phyloP scores from a whole-genome alignment of 1,140 invertebrate genomes.

The Mylabris phalerata region DNA sequence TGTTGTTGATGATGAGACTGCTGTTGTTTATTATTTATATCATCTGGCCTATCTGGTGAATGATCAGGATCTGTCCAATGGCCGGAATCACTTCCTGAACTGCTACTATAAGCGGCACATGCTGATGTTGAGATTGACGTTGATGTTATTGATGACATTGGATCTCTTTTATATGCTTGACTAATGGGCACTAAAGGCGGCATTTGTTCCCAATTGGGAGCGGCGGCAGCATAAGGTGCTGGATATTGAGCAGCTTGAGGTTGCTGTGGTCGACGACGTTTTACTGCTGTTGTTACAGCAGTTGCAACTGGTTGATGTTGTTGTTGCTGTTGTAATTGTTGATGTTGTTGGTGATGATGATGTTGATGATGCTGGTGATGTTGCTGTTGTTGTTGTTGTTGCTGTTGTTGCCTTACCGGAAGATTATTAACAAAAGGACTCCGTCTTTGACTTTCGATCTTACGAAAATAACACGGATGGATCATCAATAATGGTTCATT shows the following conservation, averaged over 20 bases:
- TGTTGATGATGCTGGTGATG: conserved; percentile 30
- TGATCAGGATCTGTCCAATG: conserved; percentile 39
- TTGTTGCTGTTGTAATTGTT: conserved; percentile 32
- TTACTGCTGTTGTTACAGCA: neutral
- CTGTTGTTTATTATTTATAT: conserved; percentile 12
- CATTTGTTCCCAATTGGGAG: conserved; percentile 39
- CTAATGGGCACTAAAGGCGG: conserved; percentile 45
- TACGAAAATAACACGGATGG: conserved; percentile 76
- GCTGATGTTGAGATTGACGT: conserved; percentile 19
- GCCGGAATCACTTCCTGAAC: conserved; percentile 31
- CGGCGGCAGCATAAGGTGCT: conserved; percentile 34
- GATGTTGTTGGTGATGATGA: conserved; percentile 40
- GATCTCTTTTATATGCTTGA: too few relatives aligned
- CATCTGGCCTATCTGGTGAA: conserved; percentile 38
- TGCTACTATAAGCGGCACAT: conserved; percentile 27
- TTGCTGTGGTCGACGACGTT: neutral
- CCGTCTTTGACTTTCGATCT: conserved; percentile 67
- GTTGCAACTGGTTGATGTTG: neutral
- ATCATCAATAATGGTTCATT: conserved; percentile 75
- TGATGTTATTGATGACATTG: too few relatives aligned
- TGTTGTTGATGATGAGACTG: too few relatives aligned
- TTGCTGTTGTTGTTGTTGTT: conserved; percentile 34
- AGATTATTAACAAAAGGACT: conserved; percentile 69
- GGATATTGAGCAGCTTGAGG: conserved; percentile 41
- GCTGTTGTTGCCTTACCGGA: conserved; percentile 43